Percentiles rank a stretch among this genome's conserved stretches.
Conservation (phyloP, 2,888 invertebrate species). For the Eumacrocentrus americanus region DNA sequence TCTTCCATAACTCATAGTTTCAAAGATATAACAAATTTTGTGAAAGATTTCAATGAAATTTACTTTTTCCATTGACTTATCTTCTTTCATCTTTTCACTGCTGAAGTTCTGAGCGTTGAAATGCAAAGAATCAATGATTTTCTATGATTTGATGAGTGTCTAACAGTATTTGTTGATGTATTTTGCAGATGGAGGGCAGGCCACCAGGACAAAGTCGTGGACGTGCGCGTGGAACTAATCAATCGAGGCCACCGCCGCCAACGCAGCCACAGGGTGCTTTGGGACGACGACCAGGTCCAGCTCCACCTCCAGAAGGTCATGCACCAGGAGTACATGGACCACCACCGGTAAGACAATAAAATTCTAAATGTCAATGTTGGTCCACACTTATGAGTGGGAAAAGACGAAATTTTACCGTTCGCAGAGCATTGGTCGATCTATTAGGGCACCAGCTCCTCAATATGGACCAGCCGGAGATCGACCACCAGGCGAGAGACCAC, state of each 20-base stretch:
- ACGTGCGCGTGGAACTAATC: neutral
- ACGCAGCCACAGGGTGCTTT: conserved; percentile 38
- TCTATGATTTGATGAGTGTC: too few relatives aligned
- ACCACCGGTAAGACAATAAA: conserved; percentile 12
- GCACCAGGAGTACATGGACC: neutral
- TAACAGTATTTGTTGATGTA: neutral
- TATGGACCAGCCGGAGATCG: neutral
- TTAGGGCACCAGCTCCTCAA: conserved; percentile 8
- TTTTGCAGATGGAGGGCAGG: neutral
- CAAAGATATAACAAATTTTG: too few relatives aligned
- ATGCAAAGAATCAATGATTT: too few relatives aligned
- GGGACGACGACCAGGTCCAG: conserved; percentile 30
- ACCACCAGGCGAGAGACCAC: neutral
- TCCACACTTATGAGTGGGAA: neutral
- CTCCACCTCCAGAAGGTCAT: conserved; percentile 10
- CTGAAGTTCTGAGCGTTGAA: too few relatives aligned
- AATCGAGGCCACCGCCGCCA: neutral
- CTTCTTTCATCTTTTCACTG: neutral
- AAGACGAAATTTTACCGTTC: conserved; percentile 9
- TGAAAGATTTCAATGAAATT: too few relatives aligned
- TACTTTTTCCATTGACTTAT: too few relatives aligned
- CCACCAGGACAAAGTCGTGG: conserved; percentile 17
- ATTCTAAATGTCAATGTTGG: neutral
- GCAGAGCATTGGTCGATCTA: conserved; percentile 16
- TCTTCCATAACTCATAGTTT: too few relatives aligned